Conservation (phyloP, 2,888 invertebrate genomes). For the Plagodis pulveraria region DNA sequence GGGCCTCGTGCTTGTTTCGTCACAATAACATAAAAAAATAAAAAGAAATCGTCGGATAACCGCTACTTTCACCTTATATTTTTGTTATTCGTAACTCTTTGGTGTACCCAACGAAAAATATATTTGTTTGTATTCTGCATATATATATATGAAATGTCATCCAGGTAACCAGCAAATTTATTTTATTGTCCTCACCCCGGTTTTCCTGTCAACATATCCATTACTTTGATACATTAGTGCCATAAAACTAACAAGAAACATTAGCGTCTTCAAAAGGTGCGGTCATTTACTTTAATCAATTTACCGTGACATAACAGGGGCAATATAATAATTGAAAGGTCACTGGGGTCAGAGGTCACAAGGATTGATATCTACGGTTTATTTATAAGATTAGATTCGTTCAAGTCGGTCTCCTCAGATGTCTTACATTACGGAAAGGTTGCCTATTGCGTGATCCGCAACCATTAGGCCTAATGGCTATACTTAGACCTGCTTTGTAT, state of each 20-base stretch:
- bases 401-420: not conserved
- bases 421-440: slow-evolving; percentile 15
- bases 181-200: slow-evolving; percentile 11
- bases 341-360: slow-evolving; percentile 9
- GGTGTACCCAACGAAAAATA: too few species aligned
- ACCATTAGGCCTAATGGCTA: slow-evolving; percentile 28
- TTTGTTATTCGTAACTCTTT: too few species aligned
- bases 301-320: slow-evolving; percentile 9
- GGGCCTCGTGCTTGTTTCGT: too few species aligned
- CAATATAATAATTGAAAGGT: slow-evolving; percentile 24
- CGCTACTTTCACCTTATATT: too few species aligned
- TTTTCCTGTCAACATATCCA: slow-evolving; percentile 22
- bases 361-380: slow-evolving; percentile 12
- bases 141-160: too few species aligned
- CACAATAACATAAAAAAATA: too few species aligned
- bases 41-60: too few species aligned
- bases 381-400: slow-evolving; percentile 9
- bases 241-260: slow-evolving; percentile 19
- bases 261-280: slow-evolving; percentile 15
- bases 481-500: slow-evolving; percentile 13
- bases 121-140: too few species aligned
- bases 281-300: slow-evolving; percentile 18
- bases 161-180: slow-evolving; percentile 3
- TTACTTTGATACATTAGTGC: slow-evolving; percentile 19
- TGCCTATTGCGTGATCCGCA: slow-evolving; percentile 27